phyloP scores from a whole-genome alignment of 2,797 vertebrate genomes.

The Rhadinocentrus ornatus region DNA sequence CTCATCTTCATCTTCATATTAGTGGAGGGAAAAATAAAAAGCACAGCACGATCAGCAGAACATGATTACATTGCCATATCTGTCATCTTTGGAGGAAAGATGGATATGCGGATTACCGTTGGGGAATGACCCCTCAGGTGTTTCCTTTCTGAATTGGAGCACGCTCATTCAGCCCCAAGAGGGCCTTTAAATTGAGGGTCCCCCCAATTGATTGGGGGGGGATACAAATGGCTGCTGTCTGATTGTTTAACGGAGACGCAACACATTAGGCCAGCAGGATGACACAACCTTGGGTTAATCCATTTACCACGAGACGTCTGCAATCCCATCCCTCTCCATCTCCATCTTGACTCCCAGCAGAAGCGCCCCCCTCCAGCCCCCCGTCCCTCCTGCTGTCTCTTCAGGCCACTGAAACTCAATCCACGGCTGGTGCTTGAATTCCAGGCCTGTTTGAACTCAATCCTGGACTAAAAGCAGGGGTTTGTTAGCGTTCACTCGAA shows the following conservation, averaged over 20 bases:
- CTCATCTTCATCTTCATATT: conserved; percentile 82
- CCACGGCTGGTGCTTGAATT: conserved; percentile 66
- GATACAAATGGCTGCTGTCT: conserved; percentile 80
- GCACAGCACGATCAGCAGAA: conserved; percentile 70
- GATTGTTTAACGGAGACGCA: conserved; percentile 85
- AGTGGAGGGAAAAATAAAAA: conserved; percentile 69
- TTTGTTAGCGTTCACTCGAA: conserved; percentile 73
- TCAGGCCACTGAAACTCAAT: conserved; percentile 79
- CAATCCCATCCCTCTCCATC: conserved; percentile 74
- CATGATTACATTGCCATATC: conserved; percentile 81
- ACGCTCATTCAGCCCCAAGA: conserved; percentile 56
- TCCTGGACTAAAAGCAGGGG: conserved; percentile 76
- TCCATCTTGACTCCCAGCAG: conserved; percentile 50
- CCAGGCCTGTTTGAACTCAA: conserved; percentile 78
- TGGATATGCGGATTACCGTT: conserved; percentile 75
- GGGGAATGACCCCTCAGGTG: conserved; percentile 68
- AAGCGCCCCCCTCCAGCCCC: conserved; percentile 13
- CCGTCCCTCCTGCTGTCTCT: conserved; percentile 32
- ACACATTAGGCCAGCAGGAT: conserved; percentile 82
- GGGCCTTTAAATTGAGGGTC: conserved; percentile 82
- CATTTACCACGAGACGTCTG: conserved; percentile 80
- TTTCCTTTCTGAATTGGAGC: conserved; percentile 61
- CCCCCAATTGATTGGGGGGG: conserved; percentile 80
- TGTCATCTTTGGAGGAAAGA: conserved; percentile 82
- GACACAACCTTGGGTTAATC: conserved; percentile 83